A percentile compares a stretch with the other conserved stretches of the same genome.
Conservation (phyloP, 2,888 invertebrate genomes). For the Ceraclea dissimilis region DNA sequence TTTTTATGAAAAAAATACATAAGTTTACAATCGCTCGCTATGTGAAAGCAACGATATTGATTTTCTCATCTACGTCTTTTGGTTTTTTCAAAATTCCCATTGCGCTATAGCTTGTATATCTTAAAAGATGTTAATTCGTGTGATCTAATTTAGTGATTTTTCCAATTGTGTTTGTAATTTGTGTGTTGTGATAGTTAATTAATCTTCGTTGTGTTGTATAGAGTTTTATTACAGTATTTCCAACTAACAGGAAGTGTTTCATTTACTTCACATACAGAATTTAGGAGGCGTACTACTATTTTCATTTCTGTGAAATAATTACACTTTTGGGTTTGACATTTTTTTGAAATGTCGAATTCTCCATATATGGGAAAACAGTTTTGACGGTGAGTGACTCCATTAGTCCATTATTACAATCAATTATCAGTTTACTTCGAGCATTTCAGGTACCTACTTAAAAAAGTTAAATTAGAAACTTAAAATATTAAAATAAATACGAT, state of each 20-base stretch:
- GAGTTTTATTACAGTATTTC: background rate
- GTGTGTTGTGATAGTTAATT: slow-evolving; percentile 4
- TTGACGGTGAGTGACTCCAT: background rate
- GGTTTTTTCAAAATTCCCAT: slow-evolving; percentile 10
- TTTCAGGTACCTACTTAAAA: no score
- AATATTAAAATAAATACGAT: no score
- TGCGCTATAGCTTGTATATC: background rate
- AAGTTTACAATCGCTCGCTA: slow-evolving; percentile 14
- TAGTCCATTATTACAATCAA: no score
- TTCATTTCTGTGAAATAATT: background rate
- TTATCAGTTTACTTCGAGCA: no score
- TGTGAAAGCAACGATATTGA: slow-evolving; percentile 17
- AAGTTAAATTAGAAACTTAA: no score
- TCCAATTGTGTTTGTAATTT: slow-evolving; percentile 1
- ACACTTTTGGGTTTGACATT: slow-evolving; percentile 1
- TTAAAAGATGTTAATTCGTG: background rate
- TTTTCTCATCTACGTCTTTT: slow-evolving; percentile 15
- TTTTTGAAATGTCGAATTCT: slow-evolving; percentile 2
- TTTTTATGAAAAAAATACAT: slow-evolving; percentile 47
- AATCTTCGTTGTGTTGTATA: background rate
- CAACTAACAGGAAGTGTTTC: slow-evolving; percentile 3
- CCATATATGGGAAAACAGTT: background rate
- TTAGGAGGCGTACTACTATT: background rate
- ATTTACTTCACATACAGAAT: background rate
- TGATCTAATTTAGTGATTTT: slow-evolving; percentile 1